Percentiles rank a stretch among this genome's conserved stretches.
These are phyloP conservation scores for Notothenia rossii DNA, from an alignment of 2,113 vertebrate species.

Conservation along the genomic window DNA sequence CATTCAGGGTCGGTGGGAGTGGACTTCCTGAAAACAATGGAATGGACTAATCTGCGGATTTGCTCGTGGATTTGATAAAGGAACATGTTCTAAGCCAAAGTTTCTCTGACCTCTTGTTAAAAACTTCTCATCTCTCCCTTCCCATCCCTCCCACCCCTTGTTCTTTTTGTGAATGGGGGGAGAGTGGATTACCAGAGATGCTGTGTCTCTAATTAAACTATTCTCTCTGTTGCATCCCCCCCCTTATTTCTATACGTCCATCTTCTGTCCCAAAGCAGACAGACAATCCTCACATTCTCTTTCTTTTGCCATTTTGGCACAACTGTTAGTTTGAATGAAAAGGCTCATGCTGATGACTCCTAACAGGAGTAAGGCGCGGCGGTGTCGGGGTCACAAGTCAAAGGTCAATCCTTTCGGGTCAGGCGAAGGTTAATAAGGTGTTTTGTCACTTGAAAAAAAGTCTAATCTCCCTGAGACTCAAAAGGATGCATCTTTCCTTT, in stretches of 20 bases:
- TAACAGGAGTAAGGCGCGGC: conserved; percentile 52
- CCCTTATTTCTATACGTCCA: conserved; percentile 29
- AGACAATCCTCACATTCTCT: conserved; percentile 62
- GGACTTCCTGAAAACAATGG: conserved; percentile 82
- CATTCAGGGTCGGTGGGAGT: conserved; percentile 73
- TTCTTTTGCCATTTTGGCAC: conserved; percentile 53
- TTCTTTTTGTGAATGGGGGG: conserved; percentile 70
- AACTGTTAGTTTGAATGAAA: conserved; percentile 54
- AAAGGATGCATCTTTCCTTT: conserved; percentile 73
- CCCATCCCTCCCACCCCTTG: conserved; percentile 43
- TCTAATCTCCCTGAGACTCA: conserved; percentile 82
- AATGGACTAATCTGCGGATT: conserved; percentile 81
- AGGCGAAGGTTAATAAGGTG: conserved; percentile 78
- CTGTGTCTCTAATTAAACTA: conserved; percentile 81
- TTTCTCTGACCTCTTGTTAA: conserved; percentile 81
- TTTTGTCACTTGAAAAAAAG: conserved; percentile 80
- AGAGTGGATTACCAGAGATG: conserved; percentile 79
- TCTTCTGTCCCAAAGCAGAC: conserved; percentile 39
- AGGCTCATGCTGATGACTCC: conserved; percentile 65
- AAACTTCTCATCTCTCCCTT: conserved; percentile 71
- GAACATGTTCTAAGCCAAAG: conserved; percentile 70
- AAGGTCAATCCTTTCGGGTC: conserved; percentile 80
- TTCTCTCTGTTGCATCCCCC: conserved; percentile 50
- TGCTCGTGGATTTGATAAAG: conserved; percentile 79
- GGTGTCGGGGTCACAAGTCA: conserved; percentile 75